Conservation (phyloP, 2,888 invertebrate species). For the Drosophila robusta region DNA sequence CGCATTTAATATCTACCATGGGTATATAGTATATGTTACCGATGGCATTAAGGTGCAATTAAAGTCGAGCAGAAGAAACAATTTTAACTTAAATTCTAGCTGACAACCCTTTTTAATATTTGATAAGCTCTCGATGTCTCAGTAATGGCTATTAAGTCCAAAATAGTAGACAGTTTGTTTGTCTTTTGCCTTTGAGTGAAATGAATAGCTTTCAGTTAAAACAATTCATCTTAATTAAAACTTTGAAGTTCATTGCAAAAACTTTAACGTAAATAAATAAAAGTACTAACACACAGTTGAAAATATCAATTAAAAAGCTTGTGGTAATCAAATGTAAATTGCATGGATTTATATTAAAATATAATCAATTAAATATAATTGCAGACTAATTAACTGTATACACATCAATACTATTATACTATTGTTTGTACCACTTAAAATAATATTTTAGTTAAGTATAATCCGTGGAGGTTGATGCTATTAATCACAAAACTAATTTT, state of each 20-base stretch:
- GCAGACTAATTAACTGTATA: background rate
- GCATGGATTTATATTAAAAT: no score
- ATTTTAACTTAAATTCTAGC: background rate
- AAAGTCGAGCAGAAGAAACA: background rate
- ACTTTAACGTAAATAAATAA: background rate
- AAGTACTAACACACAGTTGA: background rate
- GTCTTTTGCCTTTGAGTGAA: background rate
- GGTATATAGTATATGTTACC: background rate
- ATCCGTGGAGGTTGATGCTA: no score
- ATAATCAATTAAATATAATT: constrained; percentile 9
- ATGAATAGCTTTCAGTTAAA: background rate
- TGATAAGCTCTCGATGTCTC: background rate
- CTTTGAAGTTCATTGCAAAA: background rate
- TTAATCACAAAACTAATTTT: background rate
- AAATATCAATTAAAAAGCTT: background rate
- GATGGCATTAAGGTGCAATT: background rate
- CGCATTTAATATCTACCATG: background rate
- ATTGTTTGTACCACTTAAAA: background rate
- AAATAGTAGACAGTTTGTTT: background rate
- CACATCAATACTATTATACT: background rate
- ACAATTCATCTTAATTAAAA: background rate
- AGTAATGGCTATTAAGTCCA: background rate
- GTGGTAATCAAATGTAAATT: background rate
- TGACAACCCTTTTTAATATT: background rate
- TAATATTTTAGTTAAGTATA: background rate